These are phyloP conservation scores for human DNA, from an alignment of 2,113 vertebrate species.

Conservation along the genomic window GRCh38 chrX:14026001-14026500, in stretches of 20 bases:
- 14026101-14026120: background rate
- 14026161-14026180: background rate
- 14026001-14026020: background rate
- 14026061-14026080: background rate
- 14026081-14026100: background rate
- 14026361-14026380: background rate
- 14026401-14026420: conserved; percentile 64
- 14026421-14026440: background rate
- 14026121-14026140: background rate
- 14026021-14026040: background rate
- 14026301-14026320: conserved; percentile 67
- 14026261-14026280: conserved; percentile 57
- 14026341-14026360: conserved; percentile 40
- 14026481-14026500: conserved; percentile 46
- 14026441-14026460: conserved; percentile 28
- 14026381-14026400: conserved; percentile 63
- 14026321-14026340: conserved; percentile 61
- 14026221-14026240: conserved; percentile 54
- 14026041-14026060: background rate
- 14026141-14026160: background rate
- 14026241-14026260: conserved; percentile 64
- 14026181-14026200: conserved; percentile 13
- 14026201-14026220: background rate
- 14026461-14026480: conserved; percentile 20
- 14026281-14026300: conserved; percentile 45